phyloP scores from a whole-genome alignment of 2,797 vertebrate species.

The Danio tinwini region DNA sequence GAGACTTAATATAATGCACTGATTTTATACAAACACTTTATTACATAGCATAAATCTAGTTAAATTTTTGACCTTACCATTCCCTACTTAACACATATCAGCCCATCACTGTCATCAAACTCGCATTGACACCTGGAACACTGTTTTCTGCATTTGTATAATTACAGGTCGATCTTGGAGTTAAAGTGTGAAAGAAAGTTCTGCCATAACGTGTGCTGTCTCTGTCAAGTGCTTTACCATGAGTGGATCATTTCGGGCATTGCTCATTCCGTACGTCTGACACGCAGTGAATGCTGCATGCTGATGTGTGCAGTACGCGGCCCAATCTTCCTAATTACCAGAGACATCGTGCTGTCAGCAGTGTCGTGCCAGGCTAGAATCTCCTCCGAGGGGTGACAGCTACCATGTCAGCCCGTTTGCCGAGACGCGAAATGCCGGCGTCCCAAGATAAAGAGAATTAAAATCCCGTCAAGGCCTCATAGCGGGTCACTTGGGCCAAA shows the following conservation, averaged over 20 bases:
- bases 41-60: not conserved
- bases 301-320: constrained; percentile 42
- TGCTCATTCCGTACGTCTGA: constrained; percentile 30
- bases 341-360: constrained; percentile 61
- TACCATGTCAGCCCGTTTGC: constrained; percentile 57
- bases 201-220: constrained; percentile 12
- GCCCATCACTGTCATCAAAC: not conserved
- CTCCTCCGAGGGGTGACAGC: constrained; percentile 58
- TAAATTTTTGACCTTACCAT: not conserved
- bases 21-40: too few relatives aligned
- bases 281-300: constrained; percentile 34
- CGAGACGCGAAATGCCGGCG: constrained; percentile 24
- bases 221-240: constrained; percentile 20
- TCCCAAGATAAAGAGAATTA: constrained; percentile 59
- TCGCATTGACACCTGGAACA: not conserved
- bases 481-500: constrained; percentile 59
- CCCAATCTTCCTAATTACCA: constrained; percentile 58
- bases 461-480: constrained; percentile 59
- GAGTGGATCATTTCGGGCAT: constrained; percentile 29
- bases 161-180: not conserved
- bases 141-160: constrained; percentile 14
- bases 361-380: constrained; percentile 57
- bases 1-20: too few relatives aligned
- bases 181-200: constrained; percentile 22
- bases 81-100: not conserved